Evolutionary conservation across 2,888 invertebrate genomes (phyloP).

Genomic region (Cheilosia variabilis): DNA sequence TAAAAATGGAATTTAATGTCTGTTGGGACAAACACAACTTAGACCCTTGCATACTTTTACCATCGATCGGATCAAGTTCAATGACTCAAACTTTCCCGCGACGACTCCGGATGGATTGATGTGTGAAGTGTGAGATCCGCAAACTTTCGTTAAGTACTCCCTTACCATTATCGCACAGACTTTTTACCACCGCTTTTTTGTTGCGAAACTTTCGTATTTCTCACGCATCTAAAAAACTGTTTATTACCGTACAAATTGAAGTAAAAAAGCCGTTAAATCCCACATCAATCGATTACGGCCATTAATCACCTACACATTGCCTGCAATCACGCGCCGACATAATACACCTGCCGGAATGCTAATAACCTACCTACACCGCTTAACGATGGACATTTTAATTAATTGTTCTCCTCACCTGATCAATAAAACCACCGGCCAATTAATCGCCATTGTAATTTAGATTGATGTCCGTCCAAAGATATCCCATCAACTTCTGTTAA

Average conservation of each 20-base stretch:
- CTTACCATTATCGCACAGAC: too few species aligned
- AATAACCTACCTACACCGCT: background rate
- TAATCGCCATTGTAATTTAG: conserved; percentile 33
- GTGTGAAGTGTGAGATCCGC: too few species aligned
- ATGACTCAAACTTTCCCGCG: too few species aligned
- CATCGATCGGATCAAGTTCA: too few species aligned
- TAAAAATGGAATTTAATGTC: too few species aligned
- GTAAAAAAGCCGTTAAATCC: background rate
- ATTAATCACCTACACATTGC: conserved; percentile 1
- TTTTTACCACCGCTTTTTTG: background rate
- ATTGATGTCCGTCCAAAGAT: conserved; percentile 22
- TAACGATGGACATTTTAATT: conserved; percentile 17
- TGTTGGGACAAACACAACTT: too few species aligned
- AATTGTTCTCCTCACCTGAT: conserved; percentile 18
- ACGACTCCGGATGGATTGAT: too few species aligned
- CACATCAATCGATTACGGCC: background rate
- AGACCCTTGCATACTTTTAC: too few species aligned
- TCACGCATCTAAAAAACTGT: background rate
- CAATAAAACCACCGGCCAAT: conserved; percentile 22
- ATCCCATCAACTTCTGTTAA: conserved; percentile 20
- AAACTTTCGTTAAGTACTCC: too few species aligned
- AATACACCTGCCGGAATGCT: conserved; percentile 6
- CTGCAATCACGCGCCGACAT: conserved; percentile 1
- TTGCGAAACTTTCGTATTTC: conserved; percentile 25
- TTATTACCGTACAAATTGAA: conserved; percentile 15